Conservation (phyloP, 37 sponge, comb jelly and placozoan genomes). For the Bolinopsis microptera region DNA sequence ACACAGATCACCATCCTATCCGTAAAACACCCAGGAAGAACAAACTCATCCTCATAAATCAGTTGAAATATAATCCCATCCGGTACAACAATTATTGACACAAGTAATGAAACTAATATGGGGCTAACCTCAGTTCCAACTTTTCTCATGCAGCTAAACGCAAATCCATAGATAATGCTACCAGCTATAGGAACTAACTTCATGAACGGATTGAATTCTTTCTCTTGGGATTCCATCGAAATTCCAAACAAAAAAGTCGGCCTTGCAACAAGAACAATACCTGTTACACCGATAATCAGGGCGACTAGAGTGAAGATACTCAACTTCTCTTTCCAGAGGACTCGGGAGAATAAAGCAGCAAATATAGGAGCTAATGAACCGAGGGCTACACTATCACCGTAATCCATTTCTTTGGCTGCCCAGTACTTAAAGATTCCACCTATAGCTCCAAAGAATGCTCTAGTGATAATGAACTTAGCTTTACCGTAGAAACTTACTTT, state of each 20-base stretch:
- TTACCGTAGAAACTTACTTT: not conserved
- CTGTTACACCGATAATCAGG: not conserved
- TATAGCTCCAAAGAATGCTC: not conserved
- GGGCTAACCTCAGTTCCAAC: constrained; percentile 25
- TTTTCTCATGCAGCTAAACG: constrained; percentile 52
- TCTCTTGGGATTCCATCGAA: not conserved
- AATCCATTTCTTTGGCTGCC: not conserved
- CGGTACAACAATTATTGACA: not conserved
- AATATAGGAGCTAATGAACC: not conserved
- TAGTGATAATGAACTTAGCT: not conserved
- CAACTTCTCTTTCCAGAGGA: constrained; percentile 35
- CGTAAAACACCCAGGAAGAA: not conserved
- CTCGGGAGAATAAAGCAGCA: constrained; percentile 15
- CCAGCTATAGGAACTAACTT: not conserved
- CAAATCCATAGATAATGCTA: not conserved
- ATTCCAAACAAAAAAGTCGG: constrained; percentile 29
- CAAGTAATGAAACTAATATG: not conserved
- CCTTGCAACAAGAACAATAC: not conserved
- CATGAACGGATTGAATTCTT: not conserved
- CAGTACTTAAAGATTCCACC: constrained; percentile 3
- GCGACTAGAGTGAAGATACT: constrained; percentile 4
- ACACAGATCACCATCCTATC: not conserved
- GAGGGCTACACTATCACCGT: not conserved
- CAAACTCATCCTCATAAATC: not conserved
- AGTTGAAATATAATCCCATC: not conserved